Evolutionary conservation across 2,113 vertebrate genomes (phyloP), one percentile per base, ranked within the genome.

Genomic region (Puntigrus tetrazona): DNA sequence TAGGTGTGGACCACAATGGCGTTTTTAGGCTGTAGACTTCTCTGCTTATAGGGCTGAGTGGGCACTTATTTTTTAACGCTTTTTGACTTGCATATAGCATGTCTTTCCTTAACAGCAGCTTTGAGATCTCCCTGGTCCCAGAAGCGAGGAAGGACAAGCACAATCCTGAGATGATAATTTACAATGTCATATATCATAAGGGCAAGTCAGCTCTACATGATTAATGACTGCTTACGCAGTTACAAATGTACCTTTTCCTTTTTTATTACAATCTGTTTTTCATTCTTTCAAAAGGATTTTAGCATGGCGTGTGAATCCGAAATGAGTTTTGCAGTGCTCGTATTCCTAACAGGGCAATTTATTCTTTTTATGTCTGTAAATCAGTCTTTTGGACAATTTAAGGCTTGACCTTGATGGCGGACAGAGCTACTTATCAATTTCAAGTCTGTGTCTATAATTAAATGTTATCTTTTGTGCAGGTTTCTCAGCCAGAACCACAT

Each of bases 401-500:
- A 50, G 67, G 3, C 16, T 1, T 67, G 47, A 50, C 29, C 41
- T 50, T 79, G 77, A 45, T n/a, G 29, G 55, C 1, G n/a, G 10
- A 78, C 2, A 0, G 34, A 41, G 55, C 34, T 61, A 5, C 59
- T 79, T 22, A 7, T 31, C 25, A 31, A 27, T 63, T 45, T 43
- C 2, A 20, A 29, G 38, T 65, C 41, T 67, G 27, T 63, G 20
- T 47, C 34, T 25, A 5, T 78, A 31, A 59, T 70, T 38, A 38
- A 79, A 52, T 3, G 29, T 25, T 45, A 47, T 85, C 78, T 36
- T 36, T 88, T 85, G 87, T 81, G 70, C 57, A 96, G 94, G 81
- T 95, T 94, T 86, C 94, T 96, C 50, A 95, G 90, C 88, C 86
- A 93, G 77, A 95, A 96, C 87, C 75, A 87, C 81, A 94, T 96